phyloP scores from a whole-genome alignment of 2,797 vertebrate species.

The Fundulus diaphanus region DNA sequence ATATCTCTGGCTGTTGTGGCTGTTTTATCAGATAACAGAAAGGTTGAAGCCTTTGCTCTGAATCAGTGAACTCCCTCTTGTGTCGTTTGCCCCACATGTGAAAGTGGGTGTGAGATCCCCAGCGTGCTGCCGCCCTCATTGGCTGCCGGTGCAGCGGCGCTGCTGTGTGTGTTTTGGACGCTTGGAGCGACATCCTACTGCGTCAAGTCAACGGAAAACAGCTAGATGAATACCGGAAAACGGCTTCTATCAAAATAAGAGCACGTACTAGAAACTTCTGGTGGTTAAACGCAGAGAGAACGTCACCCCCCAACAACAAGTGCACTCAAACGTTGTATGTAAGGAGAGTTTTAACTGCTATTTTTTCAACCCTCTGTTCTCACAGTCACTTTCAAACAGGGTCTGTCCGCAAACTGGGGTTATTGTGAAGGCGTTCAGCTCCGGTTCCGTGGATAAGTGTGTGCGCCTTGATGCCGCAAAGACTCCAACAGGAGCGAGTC shows the following conservation, averaged over 20 bases:
- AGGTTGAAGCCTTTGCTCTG: neutral
- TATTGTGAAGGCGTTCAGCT: constrained; percentile 33
- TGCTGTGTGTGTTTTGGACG: constrained; percentile 75
- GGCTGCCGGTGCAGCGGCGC: constrained; percentile 57
- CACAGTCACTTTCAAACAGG: neutral
- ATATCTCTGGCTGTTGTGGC: neutral
- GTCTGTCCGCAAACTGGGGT: constrained; percentile 11
- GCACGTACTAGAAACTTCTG: neutral
- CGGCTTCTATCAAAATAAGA: constrained; percentile 40
- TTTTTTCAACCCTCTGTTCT: neutral
- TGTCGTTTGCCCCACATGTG: constrained; percentile 32
- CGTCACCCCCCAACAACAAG: neutral
- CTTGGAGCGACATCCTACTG: constrained; percentile 60
- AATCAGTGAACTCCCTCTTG: constrained; percentile 14
- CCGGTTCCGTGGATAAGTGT: neutral
- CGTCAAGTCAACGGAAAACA: constrained; percentile 23
- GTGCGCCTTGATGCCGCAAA: constrained; percentile 20
- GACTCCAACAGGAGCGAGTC: constrained; percentile 48
- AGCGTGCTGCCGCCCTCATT: constrained; percentile 68
- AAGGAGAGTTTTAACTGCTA: neutral
- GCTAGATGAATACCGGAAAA: constrained; percentile 13
- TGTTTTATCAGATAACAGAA: neutral
- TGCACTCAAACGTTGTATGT: neutral
- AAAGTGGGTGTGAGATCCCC: constrained; percentile 54
- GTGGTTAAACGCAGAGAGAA: too few relatives aligned